Conservation (phyloP, 1,140 invertebrate genomes). For the Cotesia typhae region DNA sequence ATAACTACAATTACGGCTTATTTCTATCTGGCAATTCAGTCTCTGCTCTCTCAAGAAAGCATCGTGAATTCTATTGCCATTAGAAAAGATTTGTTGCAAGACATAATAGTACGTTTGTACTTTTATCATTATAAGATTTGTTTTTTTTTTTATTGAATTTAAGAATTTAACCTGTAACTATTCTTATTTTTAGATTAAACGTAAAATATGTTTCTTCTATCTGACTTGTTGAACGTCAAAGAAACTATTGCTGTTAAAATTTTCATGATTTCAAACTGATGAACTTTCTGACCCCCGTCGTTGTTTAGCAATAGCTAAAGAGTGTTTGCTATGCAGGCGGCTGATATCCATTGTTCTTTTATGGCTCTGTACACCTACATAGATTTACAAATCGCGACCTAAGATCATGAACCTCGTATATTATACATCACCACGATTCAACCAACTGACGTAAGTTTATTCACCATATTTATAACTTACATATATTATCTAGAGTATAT, state of each 20-base stretch:
- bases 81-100: constrained; percentile 16
- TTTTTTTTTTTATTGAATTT: background rate
- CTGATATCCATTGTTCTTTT: constrained; percentile 16
- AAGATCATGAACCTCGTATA: constrained; percentile 12
- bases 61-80: constrained; percentile 12
- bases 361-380: background rate
- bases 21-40: background rate
- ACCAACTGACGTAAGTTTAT: constrained; percentile 9
- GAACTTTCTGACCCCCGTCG: background rate
- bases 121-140: background rate
- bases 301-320: background rate
- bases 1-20: constrained; percentile 38
- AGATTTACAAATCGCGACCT: constrained; percentile 8
- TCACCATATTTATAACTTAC: background rate
- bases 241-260: background rate
- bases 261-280: constrained; percentile 8
- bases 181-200: background rate
- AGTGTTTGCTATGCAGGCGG: constrained; percentile 2
- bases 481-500: background rate
- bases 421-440: constrained; percentile 5
- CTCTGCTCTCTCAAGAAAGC: background rate
- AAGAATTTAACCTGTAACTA: background rate
- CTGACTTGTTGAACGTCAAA: background rate
- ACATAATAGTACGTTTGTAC: constrained; percentile 1
- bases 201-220: background rate